Evolutionary conservation across 2,113 vertebrate species (phyloP).

Genomic region (Sinocyclocheilus anophthalmus): DNA sequence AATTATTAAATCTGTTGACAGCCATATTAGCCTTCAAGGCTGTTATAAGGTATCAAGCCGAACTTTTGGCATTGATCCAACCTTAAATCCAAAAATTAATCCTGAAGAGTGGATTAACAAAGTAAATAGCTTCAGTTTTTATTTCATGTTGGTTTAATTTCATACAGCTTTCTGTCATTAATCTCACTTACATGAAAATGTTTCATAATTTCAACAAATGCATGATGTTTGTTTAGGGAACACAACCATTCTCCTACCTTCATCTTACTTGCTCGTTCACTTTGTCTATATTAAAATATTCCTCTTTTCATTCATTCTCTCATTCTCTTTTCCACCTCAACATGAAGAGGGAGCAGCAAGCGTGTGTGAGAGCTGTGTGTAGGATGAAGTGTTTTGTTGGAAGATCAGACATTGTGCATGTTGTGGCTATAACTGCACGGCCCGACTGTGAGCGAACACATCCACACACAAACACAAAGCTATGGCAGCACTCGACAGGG

Average conservation of each 20-base stretch:
- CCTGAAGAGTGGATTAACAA: not conserved
- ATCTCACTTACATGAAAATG: not conserved
- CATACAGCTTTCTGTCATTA: not conserved
- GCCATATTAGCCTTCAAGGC: too few species aligned
- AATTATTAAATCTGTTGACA: too few species aligned
- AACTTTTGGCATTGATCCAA: not conserved
- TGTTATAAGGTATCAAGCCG: too few species aligned
- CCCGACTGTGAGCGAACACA: slow-evolving; percentile 20
- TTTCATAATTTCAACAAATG: not conserved
- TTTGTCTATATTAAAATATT: not conserved
- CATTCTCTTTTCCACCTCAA: slow-evolving; percentile 1
- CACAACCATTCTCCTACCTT: not conserved
- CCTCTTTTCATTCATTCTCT: not conserved
- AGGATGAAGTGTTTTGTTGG: slow-evolving; percentile 45
- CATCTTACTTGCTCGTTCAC: slow-evolving; percentile 47
- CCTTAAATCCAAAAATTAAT: not conserved
- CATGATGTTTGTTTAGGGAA: not conserved
- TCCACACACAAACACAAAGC: slow-evolving; percentile 5
- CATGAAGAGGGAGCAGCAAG: slow-evolving; percentile 48
- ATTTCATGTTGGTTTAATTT: slow-evolving; percentile 2
- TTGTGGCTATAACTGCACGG: slow-evolving; percentile 57
- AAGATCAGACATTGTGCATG: slow-evolving; percentile 58
- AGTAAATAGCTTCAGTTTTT: not conserved
- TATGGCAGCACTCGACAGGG: slow-evolving; percentile 16
- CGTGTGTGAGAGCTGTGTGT: slow-evolving; percentile 55